Evolutionary conservation across 64 coral and sea anemone species (phyloP), one percentile per base, ranked within the genome.

Genomic region (Orbicella faveolata): DNA sequence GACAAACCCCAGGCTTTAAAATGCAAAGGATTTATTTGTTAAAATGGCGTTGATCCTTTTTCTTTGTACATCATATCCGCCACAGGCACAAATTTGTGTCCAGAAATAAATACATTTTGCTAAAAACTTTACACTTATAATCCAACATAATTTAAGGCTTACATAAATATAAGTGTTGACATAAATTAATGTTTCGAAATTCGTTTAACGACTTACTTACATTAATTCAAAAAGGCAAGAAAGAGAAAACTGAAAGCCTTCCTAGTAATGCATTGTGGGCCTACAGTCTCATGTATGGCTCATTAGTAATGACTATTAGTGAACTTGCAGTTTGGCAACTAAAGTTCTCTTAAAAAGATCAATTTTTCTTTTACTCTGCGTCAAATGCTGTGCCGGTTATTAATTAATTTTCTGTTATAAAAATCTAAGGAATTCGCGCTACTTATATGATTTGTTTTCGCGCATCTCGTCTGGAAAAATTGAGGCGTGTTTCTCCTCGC

Each of bases 31-130:
- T 85, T 85, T 85, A 85, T 73, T 85, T 67, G 16, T 67, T 70
- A 85, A 73, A 85, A 85, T 9, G 82, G 23, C 82, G 65, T 72
- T 44, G 19, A 73, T 23, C n/a, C 23, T 70, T 85, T 72, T 72
- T 84, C 21, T 83, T 83, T 41, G 44, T 85, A 85, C 82, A 84
- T 30, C 23, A 64, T 53, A 61, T 61, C 44, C 80, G 57, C 80
- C 80, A 69, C 36, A 41, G 37, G 25, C 19, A 53, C 9, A 53
- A 72, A 85, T 85, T 85, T 66, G 20, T 85, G 73, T 85, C 39
- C 64, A 72, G 63, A 85, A 85, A 85, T 85, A 85, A 85, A 85
- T 85, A 85, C 82, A 85, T 73, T 85, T 85, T 72, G 26, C 61
- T 84, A 73, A 85, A 85, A 85, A 85, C 36, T 73, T 72, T 70